Percentiles rank a stretch among this genome's conserved stretches.
Conservation (phyloP, 2,888 invertebrate genomes). For the Philhelius pedissequus region DNA sequence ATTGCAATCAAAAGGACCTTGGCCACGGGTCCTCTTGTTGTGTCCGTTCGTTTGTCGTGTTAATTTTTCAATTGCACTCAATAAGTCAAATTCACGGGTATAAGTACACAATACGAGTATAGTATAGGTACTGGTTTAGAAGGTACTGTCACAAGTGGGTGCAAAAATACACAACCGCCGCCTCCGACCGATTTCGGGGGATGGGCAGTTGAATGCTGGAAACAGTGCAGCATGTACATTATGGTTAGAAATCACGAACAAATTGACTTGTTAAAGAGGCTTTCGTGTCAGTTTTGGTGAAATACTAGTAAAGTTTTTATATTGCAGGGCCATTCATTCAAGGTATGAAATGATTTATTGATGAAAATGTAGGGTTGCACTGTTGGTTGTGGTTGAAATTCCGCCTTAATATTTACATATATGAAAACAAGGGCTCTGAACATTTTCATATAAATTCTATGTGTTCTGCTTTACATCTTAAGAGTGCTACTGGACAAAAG, state of each 20-base stretch:
- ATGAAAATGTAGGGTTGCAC: background rate
- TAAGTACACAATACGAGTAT: background rate
- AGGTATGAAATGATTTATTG: background rate
- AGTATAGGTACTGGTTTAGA: background rate
- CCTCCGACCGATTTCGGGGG: no score
- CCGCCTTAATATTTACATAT: no score
- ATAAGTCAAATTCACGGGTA: slow-evolving; percentile 44
- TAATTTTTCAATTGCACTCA: slow-evolving; percentile 56
- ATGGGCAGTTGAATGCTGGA: background rate
- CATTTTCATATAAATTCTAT: no score
- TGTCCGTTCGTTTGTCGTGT: background rate
- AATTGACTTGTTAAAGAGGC: slow-evolving; percentile 12
- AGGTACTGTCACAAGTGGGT: background rate
- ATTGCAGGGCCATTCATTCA: background rate
- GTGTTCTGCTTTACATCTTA: no score
- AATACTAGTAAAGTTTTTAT: background rate
- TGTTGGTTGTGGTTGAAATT: background rate
- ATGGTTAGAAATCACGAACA: slow-evolving; percentile 35
- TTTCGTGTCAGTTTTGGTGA: background rate
- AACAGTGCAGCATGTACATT: background rate
- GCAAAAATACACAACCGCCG: background rate
- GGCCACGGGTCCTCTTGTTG: background rate
- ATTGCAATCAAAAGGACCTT: background rate
- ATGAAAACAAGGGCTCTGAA: no score
- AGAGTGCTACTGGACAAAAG: no score